Percentiles rank a stretch among this genome's conserved stretches.
Conservation (phyloP, 2,888 invertebrate species). For the Epiblema foenella region DNA sequence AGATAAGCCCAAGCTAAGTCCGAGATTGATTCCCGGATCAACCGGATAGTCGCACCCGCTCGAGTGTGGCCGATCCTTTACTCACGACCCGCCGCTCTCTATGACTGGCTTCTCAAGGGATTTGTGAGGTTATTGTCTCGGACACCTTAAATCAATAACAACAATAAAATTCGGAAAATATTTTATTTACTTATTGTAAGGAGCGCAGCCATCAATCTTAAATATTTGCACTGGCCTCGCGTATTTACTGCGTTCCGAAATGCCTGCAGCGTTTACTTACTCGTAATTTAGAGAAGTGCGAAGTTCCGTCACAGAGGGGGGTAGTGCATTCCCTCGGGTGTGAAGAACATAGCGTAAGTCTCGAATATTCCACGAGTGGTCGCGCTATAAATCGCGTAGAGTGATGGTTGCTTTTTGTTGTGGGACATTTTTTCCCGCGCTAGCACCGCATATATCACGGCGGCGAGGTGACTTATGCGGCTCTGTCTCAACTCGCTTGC, state of each 20-base stretch:
- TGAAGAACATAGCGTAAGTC: slow-evolving; percentile 72
- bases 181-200: slow-evolving; percentile 10
- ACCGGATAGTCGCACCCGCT: slow-evolving; percentile 65
- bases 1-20: slow-evolving; percentile 78
- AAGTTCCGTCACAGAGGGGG: slow-evolving; percentile 83
- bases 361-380: slow-evolving; percentile 77
- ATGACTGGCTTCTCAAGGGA: slow-evolving; percentile 68
- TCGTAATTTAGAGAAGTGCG: slow-evolving; percentile 82
- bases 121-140: slow-evolving; percentile 56
- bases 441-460: slow-evolving; percentile 79
- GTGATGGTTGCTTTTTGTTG: slow-evolving; percentile 80
- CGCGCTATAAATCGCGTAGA: slow-evolving; percentile 79
- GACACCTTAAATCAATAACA: slow-evolving; percentile 51
- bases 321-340: slow-evolving; percentile 75
- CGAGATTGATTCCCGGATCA: slow-evolving; percentile 83
- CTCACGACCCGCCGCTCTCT: slow-evolving; percentile 73
- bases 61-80: slow-evolving; percentile 78
- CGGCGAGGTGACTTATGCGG: slow-evolving; percentile 73
- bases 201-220: slow-evolving; percentile 29
- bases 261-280: slow-evolving; percentile 55
- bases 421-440: slow-evolving; percentile 84
- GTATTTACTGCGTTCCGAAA: slow-evolving; percentile 35
- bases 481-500: slow-evolving; percentile 55
- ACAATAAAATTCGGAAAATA: slow-evolving; percentile 27
- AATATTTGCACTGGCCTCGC: slow-evolving; percentile 33